A percentile compares a stretch with the other conserved stretches of the same genome.
These are phyloP conservation scores for Paralvinella palmiformis DNA, from an alignment of 1,140 invertebrate genomes.

Conservation along the genomic window DNA sequence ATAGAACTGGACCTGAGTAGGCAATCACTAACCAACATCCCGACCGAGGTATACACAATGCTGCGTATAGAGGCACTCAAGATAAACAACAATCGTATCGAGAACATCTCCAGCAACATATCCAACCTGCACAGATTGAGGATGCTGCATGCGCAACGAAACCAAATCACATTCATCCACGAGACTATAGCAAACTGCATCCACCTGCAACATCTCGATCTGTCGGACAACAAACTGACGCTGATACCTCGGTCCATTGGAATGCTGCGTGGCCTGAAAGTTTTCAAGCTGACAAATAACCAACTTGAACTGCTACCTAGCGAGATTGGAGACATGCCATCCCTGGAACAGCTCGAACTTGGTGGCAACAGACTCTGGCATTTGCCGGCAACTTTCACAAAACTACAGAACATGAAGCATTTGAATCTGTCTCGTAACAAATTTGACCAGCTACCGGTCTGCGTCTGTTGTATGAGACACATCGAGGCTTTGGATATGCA, in stretches of 20 bases:
- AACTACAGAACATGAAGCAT: slow-evolving; percentile 31
- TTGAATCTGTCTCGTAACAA: slow-evolving; percentile 37
- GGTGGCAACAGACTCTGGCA: slow-evolving; percentile 40
- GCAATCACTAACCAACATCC: slow-evolving; percentile 27
- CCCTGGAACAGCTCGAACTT: slow-evolving; percentile 33
- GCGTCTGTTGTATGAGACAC: slow-evolving; percentile 32
- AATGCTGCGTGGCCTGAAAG: slow-evolving; percentile 27
- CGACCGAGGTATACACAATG: slow-evolving; percentile 33
- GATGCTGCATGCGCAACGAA: slow-evolving; percentile 32
- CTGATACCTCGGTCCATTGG: slow-evolving; percentile 31
- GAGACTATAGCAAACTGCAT: slow-evolving; percentile 39
- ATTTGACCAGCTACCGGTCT: slow-evolving; percentile 40
- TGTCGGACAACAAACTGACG: slow-evolving; percentile 36
- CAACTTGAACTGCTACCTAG: slow-evolving; percentile 37
- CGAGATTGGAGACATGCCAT: slow-evolving; percentile 33
- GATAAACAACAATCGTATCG: slow-evolving; percentile 34
- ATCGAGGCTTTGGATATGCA: slow-evolving; percentile 31
- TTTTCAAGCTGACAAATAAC: slow-evolving; percentile 36
- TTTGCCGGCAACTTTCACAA: slow-evolving; percentile 33
- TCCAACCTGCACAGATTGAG: slow-evolving; percentile 17
- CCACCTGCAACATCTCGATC: slow-evolving; percentile 32
- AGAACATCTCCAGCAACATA: slow-evolving; percentile 31
- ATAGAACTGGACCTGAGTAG: slow-evolving; percentile 34
- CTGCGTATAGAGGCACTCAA: slow-evolving; percentile 34
- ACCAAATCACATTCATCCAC: slow-evolving; percentile 32